Percentiles rank a stretch among this genome's conserved stretches.
phyloP scores from a whole-genome alignment of 2,113 vertebrate species.

The Astatotilapia flaviijosephi region DNA sequence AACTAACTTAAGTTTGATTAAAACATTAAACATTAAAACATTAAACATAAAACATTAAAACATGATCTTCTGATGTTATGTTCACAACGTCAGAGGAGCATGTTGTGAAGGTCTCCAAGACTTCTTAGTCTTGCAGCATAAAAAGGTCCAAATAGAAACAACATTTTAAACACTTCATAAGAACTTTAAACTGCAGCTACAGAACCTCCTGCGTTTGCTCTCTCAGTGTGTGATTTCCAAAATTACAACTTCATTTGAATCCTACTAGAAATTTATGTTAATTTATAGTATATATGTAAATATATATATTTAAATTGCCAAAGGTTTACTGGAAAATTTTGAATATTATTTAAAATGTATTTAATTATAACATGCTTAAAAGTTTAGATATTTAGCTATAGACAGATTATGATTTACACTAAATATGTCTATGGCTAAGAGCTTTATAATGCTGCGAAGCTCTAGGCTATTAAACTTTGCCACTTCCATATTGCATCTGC shows the following conservation, averaged over 20 bases:
- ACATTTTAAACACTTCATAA: neutral
- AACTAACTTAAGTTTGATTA: neutral
- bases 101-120: neutral
- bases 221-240: neutral
- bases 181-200: neutral
- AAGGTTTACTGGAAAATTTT: fast-evolving
- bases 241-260: neutral
- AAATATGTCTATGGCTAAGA: neutral
- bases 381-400: neutral
- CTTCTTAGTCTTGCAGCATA: neutral
- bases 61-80: neutral
- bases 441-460: neutral
- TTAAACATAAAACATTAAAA: neutral
- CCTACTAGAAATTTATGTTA: neutral
- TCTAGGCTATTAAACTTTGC: neutral
- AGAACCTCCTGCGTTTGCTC: neutral
- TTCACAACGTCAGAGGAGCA: neutral
- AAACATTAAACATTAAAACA: neutral
- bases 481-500: neutral
- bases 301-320: neutral
- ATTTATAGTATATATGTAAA: neutral
- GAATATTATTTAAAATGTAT: neutral
- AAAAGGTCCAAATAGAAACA: neutral
- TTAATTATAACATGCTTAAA: neutral
- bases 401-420: neutral